Base-by-base conservation (phyloP, 2,888 invertebrate genomes). In the Cheilosia scutellata region DNA sequence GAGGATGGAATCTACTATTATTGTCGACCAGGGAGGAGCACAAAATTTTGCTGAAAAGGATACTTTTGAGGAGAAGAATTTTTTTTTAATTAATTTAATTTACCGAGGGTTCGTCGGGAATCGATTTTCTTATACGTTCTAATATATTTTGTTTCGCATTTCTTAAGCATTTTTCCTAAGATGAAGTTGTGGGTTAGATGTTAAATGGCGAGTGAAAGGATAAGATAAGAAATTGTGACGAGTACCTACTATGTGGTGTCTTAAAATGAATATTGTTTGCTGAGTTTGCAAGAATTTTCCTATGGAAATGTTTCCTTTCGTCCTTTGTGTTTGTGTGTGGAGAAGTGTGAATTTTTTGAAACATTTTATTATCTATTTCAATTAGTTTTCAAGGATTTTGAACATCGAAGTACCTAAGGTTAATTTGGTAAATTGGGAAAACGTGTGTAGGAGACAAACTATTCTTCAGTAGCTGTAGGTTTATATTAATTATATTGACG, bases 31-130 rank as follows among this genome's bases (percentile, higher is more conserved):
- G 13, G 31, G 31, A 29, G 29, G 20, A 53, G 40, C n/a, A 13
- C 40, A 66, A 44, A 62, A 57, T 68, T 49, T 71, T 84, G 68
- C 58, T 65, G 74, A 65, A 79, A 83, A 75, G 63, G 83, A 78
- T 74, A 40, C 68, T 83, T 83, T 57, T 20, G 25, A 74, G 51
- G 29, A 75, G 68, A 44, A 5, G 51, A 68, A 84, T 79, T 79
- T 79, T 79, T 78, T 47, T 84, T 84, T 84, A 84, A 84, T 84
- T 79, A 84, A 84, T 79, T 84, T 51, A 79, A 70, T 70, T 84
- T 55, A 58, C 57, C 66, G 40, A 74, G 57, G 70, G 68, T 63
- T 37, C 44, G 37, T 33, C 20, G 20, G 7, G 7, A 53, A 29
- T 20, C 31, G 29, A 31, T 31, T 20, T 31, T 55, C 11, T 6